Conservation (phyloP, 1,140 invertebrate species). For the Cherax quadricarinatus region DNA sequence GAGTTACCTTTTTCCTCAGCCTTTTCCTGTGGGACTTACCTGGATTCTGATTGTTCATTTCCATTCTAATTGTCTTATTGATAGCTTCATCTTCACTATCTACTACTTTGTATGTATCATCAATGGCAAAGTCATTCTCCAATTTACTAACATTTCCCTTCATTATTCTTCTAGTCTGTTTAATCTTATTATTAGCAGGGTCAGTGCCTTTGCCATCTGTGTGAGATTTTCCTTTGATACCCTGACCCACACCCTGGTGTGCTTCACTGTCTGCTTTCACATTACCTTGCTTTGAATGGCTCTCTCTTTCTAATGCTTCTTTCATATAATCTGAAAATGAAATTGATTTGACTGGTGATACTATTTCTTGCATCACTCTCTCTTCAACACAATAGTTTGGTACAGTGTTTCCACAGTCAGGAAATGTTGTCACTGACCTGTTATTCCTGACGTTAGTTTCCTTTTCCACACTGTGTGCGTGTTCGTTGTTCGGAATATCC, state of each 20-base stretch:
- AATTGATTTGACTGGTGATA: background rate
- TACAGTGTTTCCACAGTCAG: too few species aligned
- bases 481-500: background rate
- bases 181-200: background rate
- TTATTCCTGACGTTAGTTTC: background rate
- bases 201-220: background rate
- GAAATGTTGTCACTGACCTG: background rate
- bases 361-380: background rate
- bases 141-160: background rate
- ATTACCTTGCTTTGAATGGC: background rate
- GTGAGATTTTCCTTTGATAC: background rate
- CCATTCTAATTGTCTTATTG: background rate
- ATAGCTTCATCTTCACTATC: background rate
- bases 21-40: background rate
- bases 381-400: background rate
- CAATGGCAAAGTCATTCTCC: background rate
- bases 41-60: background rate
- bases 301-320: background rate
- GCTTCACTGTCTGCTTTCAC: background rate
- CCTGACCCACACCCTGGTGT: background rate
- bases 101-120: background rate
- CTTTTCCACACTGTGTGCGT: background rate
- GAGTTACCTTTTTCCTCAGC: background rate
- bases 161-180: background rate
- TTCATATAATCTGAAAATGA: background rate